Evolutionary conservation across 2,888 invertebrate species (phyloP).

Genomic region (Xestia xanthographa): DNA sequence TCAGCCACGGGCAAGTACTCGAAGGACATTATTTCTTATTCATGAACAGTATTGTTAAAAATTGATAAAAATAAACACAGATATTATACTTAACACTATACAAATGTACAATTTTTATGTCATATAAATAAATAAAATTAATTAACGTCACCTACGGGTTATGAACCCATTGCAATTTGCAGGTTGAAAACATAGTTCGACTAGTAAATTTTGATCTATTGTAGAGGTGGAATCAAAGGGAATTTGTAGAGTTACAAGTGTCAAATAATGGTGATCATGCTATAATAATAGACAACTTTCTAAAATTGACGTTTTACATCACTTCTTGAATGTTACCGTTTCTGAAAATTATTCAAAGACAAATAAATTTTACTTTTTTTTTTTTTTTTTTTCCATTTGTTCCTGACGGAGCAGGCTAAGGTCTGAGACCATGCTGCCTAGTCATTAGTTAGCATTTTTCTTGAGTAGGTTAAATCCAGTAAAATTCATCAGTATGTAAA

Average conservation of each 20-base stretch:
- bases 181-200: slow-evolving; percentile 88
- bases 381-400: no score
- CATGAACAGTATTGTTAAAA: slow-evolving; percentile 87
- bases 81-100: slow-evolving; percentile 87
- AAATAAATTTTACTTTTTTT: no score
- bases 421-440: no score
- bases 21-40: slow-evolving; percentile 90
- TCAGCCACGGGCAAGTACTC: slow-evolving; percentile 97
- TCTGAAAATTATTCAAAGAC: slow-evolving; percentile 1
- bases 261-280: slow-evolving; percentile 75
- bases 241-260: slow-evolving; percentile 72
- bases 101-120: slow-evolving; percentile 88
- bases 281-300: slow-evolving; percentile 86
- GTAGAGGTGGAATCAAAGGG: slow-evolving; percentile 68
- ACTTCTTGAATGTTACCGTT: slow-evolving; percentile 71
- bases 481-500: no score
- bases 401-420: no score
- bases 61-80: slow-evolving; percentile 86
- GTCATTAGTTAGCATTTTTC: no score
- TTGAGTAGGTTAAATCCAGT: no score
- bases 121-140: slow-evolving; percentile 89
- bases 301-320: slow-evolving; percentile 82
- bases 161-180: slow-evolving; percentile 89
- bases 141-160: slow-evolving; percentile 90
- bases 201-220: slow-evolving; percentile 76